phyloP scores from a whole-genome alignment of 53 echinoderm and acorn worm species.

The Crossaster papposus region DNA sequence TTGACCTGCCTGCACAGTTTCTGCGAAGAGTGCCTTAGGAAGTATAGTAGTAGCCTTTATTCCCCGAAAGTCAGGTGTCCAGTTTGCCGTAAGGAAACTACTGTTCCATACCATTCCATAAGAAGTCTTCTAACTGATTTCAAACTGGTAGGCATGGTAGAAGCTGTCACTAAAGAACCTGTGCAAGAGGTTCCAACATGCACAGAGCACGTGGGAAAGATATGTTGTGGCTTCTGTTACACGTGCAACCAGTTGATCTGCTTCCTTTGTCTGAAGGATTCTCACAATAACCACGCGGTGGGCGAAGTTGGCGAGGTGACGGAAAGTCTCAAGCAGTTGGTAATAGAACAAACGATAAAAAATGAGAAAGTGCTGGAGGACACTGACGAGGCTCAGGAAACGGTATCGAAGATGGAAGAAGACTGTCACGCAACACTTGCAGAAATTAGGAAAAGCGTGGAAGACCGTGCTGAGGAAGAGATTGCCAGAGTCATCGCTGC shows the following conservation, averaged over 20 bases:
- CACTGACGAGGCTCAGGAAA: background rate
- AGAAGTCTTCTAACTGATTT: background rate
- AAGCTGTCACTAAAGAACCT: background rate
- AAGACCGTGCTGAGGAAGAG: background rate
- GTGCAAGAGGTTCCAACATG: background rate
- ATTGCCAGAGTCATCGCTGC: background rate
- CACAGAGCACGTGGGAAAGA: background rate
- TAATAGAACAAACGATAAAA: background rate
- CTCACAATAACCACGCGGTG: background rate
- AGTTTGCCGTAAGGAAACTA: background rate
- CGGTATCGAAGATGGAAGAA: background rate
- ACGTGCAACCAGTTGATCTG: conserved; percentile 3
- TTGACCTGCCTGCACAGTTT: conserved; percentile 51
- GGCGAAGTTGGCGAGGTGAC: background rate
- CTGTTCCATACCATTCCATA: background rate
- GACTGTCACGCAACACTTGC: background rate
- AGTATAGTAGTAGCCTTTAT: background rate
- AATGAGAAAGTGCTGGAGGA: background rate
- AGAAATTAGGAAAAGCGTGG: background rate
- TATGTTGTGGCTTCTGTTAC: background rate
- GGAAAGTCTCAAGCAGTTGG: background rate
- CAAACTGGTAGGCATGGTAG: conserved; percentile 26
- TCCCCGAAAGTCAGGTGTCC: background rate
- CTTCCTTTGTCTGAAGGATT: background rate
- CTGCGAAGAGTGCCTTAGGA: conserved; percentile 25